These are phyloP conservation scores for Arctocebus calabarensis DNA, from an alignment of 2,797 vertebrate genomes.

Conservation along the genomic window DNA sequence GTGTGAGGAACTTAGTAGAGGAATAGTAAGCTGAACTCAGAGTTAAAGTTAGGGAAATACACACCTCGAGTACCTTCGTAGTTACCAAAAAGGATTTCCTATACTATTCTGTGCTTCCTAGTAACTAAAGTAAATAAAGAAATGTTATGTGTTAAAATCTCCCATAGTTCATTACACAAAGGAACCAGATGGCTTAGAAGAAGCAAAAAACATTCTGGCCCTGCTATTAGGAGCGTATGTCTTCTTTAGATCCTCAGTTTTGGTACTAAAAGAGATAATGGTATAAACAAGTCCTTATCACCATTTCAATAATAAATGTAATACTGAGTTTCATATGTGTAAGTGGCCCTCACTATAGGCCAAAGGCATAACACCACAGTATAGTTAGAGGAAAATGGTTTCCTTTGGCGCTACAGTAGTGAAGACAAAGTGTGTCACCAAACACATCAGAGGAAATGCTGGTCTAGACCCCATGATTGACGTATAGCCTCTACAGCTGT, in stretches of 20 bases:
- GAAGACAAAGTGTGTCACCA: slow-evolving; percentile 3
- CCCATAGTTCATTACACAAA: slow-evolving; percentile 17
- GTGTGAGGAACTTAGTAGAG: slow-evolving; percentile 9
- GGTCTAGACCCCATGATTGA: background rate
- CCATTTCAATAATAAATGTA: slow-evolving; percentile 23
- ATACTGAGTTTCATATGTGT: background rate
- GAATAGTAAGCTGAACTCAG: slow-evolving; percentile 22
- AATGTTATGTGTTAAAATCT: slow-evolving; percentile 34
- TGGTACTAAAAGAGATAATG: background rate
- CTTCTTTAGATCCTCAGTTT: background rate
- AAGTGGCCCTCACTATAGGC: background rate
- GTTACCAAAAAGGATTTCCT: slow-evolving; percentile 30
- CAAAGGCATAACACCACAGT: background rate
- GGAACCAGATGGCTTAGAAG: background rate
- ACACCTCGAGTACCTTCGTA: slow-evolving; percentile 4
- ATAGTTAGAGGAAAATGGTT: slow-evolving; percentile 19
- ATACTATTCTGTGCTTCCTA: slow-evolving; percentile 28
- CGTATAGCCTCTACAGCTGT: background rate
- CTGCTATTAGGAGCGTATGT: background rate
- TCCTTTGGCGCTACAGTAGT: background rate
- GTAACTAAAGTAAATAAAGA: slow-evolving; percentile 31
- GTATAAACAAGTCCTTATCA: slow-evolving; percentile 20
- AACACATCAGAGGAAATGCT: background rate
- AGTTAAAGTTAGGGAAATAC: slow-evolving; percentile 42
- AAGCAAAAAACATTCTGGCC: slow-evolving; percentile 12